phyloP scores from a whole-genome alignment of 1,140 invertebrate species.

The Apis laboriosa region DNA sequence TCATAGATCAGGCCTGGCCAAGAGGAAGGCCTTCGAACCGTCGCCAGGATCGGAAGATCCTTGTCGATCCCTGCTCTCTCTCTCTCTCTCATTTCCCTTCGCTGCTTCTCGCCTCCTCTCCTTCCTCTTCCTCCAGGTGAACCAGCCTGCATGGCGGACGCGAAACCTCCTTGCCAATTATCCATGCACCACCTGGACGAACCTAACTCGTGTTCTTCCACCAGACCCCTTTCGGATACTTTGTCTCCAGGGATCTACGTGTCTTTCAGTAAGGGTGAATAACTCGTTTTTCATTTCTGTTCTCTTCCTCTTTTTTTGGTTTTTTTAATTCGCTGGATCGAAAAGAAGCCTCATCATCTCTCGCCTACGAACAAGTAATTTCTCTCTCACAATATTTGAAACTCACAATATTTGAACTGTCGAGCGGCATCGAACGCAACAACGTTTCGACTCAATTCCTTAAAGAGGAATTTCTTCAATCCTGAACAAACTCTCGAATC shows the following conservation, averaged over 20 bases:
- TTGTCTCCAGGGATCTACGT: background rate
- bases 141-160: constrained; percentile 57
- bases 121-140: background rate
- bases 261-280: background rate
- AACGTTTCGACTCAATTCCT: too few relatives aligned
- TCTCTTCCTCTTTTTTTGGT: too few relatives aligned
- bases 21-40: constrained; percentile 60
- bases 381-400: too few relatives aligned
- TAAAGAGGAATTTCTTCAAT: too few relatives aligned
- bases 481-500: too few relatives aligned
- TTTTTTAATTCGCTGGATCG: too few relatives aligned
- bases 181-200: constrained; percentile 62
- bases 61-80: constrained; percentile 65
- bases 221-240: background rate
- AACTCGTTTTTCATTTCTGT: too few relatives aligned
- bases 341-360: too few relatives aligned
- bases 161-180: constrained; percentile 65
- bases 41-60: constrained; percentile 68
- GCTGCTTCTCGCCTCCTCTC: constrained; percentile 9
- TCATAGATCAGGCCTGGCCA: constrained; percentile 68
- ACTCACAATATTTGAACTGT: too few relatives aligned
- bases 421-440: too few relatives aligned
- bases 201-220: constrained; percentile 23
- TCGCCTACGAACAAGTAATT: too few relatives aligned
- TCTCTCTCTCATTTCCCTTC: constrained; percentile 4